Evolutionary conservation across 2,113 vertebrate genomes (phyloP).

Genomic region (Seriola dumerili): DNA sequence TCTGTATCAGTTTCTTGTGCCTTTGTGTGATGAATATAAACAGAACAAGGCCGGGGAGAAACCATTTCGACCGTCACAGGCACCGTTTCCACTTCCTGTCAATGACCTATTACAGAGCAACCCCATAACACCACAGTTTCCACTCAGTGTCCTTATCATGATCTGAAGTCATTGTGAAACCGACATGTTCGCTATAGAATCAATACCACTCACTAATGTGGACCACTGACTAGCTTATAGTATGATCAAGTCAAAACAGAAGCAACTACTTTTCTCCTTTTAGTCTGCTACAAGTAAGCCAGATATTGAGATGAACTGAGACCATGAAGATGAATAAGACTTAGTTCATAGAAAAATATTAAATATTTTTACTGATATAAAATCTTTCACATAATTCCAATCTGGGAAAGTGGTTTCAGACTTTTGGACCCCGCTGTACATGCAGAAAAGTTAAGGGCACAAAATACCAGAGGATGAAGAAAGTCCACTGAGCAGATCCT

Average conservation of each 20-base stretch:
- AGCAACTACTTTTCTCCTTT: background rate
- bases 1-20: background rate
- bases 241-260: background rate
- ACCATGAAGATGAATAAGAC: background rate
- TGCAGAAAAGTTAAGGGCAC: accelerated
- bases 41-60: background rate
- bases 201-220: background rate
- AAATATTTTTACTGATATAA: slow-evolving; percentile 45
- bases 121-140: slow-evolving; percentile 54
- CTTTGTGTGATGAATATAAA: background rate
- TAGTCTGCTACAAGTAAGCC: background rate
- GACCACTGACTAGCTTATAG: no score
- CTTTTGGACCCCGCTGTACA: background rate
- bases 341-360: slow-evolving; percentile 42
- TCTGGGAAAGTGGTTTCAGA: no score
- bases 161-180: slow-evolving; percentile 10
- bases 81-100: slow-evolving; percentile 71
- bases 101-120: slow-evolving; percentile 39
- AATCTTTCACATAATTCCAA: background rate
- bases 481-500: background rate
- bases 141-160: background rate
- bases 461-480: background rate
- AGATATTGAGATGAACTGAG: background rate
- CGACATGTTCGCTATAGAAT: background rate
- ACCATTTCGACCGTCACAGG: background rate